Evolutionary conservation across 2,888 invertebrate genomes (phyloP).

Genomic region (Tenthredo livida): DNA sequence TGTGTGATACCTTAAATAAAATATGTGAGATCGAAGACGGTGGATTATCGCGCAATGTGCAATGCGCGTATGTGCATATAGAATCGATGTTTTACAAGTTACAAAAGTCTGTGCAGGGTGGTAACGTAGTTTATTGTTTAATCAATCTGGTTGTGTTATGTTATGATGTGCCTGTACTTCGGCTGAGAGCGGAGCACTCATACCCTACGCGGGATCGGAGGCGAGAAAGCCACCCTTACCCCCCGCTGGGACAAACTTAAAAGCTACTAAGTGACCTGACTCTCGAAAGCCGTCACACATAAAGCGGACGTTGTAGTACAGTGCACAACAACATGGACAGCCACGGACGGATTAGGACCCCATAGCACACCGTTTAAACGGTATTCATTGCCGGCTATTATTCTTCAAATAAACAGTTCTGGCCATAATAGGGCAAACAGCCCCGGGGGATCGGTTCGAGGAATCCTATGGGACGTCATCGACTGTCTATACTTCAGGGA

Average conservation of each 20-base stretch:
- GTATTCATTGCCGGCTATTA: slow-evolving; percentile 49
- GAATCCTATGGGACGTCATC: slow-evolving; percentile 27
- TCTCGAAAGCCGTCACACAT: slow-evolving; percentile 42
- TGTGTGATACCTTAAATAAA: no score
- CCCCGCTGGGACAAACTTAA: slow-evolving; percentile 41
- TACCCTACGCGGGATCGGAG: not conserved
- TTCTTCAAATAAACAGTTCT: slow-evolving; percentile 49
- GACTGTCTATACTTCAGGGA: slow-evolving; percentile 21
- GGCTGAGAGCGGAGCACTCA: not conserved
- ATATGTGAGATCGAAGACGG: not conserved
- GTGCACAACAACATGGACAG: slow-evolving; percentile 21
- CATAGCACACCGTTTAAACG: slow-evolving; percentile 44
- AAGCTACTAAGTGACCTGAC: slow-evolving; percentile 52
- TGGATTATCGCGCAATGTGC: not conserved
- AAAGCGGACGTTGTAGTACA: not conserved
- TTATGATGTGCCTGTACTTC: slow-evolving; percentile 33
- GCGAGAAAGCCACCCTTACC: slow-evolving; percentile 19
- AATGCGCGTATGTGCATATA: no score
- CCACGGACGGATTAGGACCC: slow-evolving; percentile 42
- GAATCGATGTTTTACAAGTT: not conserved
- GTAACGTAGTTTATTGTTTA: slow-evolving; percentile 13
- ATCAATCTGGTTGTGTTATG: slow-evolving; percentile 40
- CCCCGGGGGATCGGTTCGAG: slow-evolving; percentile 36
- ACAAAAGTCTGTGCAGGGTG: not conserved
- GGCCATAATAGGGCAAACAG: slow-evolving; percentile 51